phyloP scores from a whole-genome alignment of 2,113 vertebrate genomes.

The Amblyornis subalaris region DNA sequence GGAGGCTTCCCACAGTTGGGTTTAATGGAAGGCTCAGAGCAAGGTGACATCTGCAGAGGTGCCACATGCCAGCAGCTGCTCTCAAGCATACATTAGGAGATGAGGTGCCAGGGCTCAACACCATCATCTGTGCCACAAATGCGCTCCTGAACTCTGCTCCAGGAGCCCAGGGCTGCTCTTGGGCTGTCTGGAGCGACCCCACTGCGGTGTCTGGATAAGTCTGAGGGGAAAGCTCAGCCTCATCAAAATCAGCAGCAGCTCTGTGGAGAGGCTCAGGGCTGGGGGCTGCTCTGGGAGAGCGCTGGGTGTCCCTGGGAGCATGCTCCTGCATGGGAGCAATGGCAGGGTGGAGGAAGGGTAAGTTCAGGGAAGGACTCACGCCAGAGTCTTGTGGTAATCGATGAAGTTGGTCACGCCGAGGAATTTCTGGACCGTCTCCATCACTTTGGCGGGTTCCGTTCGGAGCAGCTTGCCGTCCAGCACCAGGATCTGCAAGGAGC shows the following conservation, averaged over 20 bases:
- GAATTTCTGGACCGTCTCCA: conserved; percentile 96
- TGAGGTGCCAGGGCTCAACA: background rate
- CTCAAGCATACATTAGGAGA: background rate
- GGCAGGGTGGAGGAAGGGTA: background rate
- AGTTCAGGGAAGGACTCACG: conserved; percentile 75
- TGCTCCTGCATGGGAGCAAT: background rate
- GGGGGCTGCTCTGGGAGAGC: background rate
- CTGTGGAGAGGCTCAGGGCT: background rate
- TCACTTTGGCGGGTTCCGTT: conserved; percentile 90
- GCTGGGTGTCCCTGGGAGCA: background rate
- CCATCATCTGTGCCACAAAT: background rate
- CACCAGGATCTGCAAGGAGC: conserved; percentile 82
- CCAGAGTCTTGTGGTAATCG: conserved; percentile 93
- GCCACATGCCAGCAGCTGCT: background rate
- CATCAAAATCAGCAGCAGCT: background rate
- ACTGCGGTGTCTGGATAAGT: background rate
- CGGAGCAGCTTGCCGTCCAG: conserved; percentile 93
- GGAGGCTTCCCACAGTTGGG: background rate
- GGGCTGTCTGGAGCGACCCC: background rate
- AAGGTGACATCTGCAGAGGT: background rate
- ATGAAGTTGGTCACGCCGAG: conserved; percentile 81
- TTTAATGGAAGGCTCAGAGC: background rate
- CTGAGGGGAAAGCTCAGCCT: background rate
- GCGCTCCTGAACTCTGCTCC: background rate
- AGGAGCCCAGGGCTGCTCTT: background rate